Percentiles rank a stretch among this genome's conserved stretches.
phyloP scores from a whole-genome alignment of 2,113 vertebrate species.

The Colius striatus region DNA sequence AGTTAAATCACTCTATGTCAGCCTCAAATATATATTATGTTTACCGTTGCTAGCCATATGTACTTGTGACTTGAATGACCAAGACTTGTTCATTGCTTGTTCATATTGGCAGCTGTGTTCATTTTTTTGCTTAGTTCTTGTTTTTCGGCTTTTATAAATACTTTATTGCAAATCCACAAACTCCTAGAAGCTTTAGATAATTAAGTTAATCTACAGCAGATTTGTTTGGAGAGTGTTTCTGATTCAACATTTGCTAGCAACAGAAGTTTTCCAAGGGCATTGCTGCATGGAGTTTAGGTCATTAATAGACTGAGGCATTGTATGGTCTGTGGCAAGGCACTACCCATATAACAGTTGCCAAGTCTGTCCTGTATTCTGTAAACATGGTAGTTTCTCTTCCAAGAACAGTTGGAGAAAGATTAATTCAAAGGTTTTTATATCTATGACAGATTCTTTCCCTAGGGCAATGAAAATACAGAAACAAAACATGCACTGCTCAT shows the following conservation, averaged over 20 bases:
- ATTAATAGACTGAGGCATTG: constrained; percentile 51
- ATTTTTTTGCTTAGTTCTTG: background rate
- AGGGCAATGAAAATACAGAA: constrained; percentile 30
- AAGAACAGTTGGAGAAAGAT: constrained; percentile 60
- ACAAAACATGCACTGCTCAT: constrained; percentile 6
- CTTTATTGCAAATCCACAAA: constrained; percentile 22
- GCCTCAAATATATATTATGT: background rate
- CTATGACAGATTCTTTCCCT: constrained; percentile 46
- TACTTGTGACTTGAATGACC: background rate
- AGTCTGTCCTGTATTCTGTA: background rate
- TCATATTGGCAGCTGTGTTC: background rate
- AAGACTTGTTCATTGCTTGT: background rate
- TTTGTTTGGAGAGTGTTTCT: constrained; percentile 65
- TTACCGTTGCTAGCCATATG: background rate
- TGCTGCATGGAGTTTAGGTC: constrained; percentile 38
- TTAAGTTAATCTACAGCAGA: constrained; percentile 60
- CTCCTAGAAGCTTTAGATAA: constrained; percentile 52
- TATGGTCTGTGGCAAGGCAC: constrained; percentile 34
- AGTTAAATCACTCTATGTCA: background rate
- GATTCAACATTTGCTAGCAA: constrained; percentile 64
- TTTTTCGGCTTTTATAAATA: background rate
- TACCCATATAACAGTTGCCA: constrained; percentile 22
- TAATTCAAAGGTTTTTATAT: constrained; percentile 29
- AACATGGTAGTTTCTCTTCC: constrained; percentile 40
- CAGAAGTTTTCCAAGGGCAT: constrained; percentile 72